Percentiles rank a stretch among this genome's conserved stretches.
These are phyloP conservation scores for Archilochus colubris DNA, from an alignment of 2,113 vertebrate species.

Conservation along the genomic window DNA sequence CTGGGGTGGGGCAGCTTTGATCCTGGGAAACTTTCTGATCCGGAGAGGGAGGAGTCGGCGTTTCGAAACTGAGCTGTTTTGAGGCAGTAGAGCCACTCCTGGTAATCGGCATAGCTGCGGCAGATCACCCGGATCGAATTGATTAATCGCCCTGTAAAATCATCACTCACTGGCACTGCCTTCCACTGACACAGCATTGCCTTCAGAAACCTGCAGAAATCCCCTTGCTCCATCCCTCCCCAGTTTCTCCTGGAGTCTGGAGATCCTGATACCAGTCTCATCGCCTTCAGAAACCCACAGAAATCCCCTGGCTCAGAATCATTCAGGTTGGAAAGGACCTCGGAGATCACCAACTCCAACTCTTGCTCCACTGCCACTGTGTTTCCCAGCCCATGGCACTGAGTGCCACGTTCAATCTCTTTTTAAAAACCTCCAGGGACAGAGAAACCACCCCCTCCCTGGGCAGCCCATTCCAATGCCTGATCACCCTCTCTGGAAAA, in stretches of 20 bases:
- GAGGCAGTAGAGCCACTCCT: conserved; percentile 78
- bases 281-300: too few relatives aligned
- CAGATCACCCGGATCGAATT: conserved; percentile 82
- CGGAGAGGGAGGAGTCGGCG: conserved; percentile 21
- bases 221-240: background rate
- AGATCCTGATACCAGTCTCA: fast-evolving
- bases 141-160: conserved; percentile 73
- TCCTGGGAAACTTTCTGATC: conserved; percentile 71
- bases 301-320: too few relatives aligned
- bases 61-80: conserved; percentile 61
- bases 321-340: too few relatives aligned
- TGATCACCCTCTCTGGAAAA: too few relatives aligned
- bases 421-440: too few relatives aligned
- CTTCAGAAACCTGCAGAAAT: background rate
- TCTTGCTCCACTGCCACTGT: too few relatives aligned
- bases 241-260: fast-evolving
- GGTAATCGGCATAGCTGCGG: conserved; percentile 73
- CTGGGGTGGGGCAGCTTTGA: background rate
- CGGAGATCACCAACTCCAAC: too few relatives aligned
- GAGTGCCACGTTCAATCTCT: too few relatives aligned
- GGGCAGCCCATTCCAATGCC: too few relatives aligned
- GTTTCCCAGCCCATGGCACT: too few relatives aligned
- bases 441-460: too few relatives aligned
- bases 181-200: fast-evolving
- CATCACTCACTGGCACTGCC: fast-evolving